A percentile compares a stretch with the other conserved stretches of the same genome.
phyloP scores from a whole-genome alignment of 2,797 vertebrate genomes.

The Botia almorhae region DNA sequence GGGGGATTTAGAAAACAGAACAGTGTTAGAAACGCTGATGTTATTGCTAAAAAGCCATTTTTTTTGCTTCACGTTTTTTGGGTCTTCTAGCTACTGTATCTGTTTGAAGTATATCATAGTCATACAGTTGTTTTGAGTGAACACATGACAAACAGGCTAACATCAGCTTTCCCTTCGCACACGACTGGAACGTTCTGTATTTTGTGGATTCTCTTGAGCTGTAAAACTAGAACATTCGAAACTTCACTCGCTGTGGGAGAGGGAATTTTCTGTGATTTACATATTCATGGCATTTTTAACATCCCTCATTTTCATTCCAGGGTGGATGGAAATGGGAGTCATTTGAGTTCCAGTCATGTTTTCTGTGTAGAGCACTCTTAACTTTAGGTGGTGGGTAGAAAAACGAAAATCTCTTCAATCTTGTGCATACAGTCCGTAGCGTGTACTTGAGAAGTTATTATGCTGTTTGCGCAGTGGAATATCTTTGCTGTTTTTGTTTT shows the following conservation, averaged over 20 bases:
- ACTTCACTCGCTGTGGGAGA: conserved; percentile 28
- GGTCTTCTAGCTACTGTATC: background rate
- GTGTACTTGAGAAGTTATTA: conserved; percentile 32
- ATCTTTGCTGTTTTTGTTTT: background rate
- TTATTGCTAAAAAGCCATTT: conserved; percentile 7
- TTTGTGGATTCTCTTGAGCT: conserved; percentile 20
- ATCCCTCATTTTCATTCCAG: conserved; percentile 27
- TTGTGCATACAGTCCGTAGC: conserved; percentile 1
- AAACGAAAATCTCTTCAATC: conserved; percentile 39
- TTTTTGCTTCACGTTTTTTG: background rate
- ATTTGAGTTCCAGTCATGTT: conserved; percentile 1
- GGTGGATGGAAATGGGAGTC: conserved; percentile 7
- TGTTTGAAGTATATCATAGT: conserved; percentile 12
- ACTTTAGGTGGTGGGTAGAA: background rate
- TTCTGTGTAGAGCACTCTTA: conserved; percentile 31
- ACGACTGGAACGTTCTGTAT: conserved; percentile 22
- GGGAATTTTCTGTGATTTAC: conserved; percentile 36
- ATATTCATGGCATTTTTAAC: conserved; percentile 40
- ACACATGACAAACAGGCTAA: conserved; percentile 10
- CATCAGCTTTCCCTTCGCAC: conserved; percentile 3
- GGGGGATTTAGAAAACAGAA: conserved; percentile 9
- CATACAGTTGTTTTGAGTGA: conserved; percentile 1
- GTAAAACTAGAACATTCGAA: conserved; percentile 34
- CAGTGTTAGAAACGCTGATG: conserved; percentile 12
- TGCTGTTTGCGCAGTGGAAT: conserved; percentile 13